Conservation (phyloP, 2,797 vertebrate genomes). For the Acropternis orthonyx region DNA sequence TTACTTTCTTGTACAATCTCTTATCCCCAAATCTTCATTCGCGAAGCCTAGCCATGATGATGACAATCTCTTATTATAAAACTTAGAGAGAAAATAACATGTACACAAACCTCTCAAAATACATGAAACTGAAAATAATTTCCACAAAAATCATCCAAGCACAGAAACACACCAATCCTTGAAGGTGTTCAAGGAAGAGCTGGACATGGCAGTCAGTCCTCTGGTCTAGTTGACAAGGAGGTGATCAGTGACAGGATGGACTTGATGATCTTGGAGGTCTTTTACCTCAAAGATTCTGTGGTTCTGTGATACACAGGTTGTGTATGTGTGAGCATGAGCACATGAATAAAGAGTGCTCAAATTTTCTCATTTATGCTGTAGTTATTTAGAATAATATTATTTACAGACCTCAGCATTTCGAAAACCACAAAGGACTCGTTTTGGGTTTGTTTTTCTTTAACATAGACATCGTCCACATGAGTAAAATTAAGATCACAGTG, state of each 20-base stretch:
- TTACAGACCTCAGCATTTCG: neutral
- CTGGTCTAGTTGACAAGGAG: neutral
- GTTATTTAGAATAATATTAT: neutral
- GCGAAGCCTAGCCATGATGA: too few species aligned
- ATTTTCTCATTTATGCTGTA: neutral
- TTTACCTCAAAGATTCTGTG: neutral
- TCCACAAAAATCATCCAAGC: neutral
- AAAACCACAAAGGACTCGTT: neutral
- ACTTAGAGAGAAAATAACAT: neutral
- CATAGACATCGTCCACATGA: neutral
- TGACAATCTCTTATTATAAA: too few species aligned
- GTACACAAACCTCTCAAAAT: neutral
- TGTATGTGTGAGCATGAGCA: accelerated
- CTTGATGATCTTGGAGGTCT: neutral
- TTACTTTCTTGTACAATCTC: neutral
- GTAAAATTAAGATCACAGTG: neutral
- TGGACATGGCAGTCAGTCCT: neutral
- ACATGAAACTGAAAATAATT: neutral
- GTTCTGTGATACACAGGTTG: neutral
- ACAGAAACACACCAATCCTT: neutral
- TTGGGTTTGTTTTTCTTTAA: neutral
- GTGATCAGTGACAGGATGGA: neutral
- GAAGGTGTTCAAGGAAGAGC: neutral
- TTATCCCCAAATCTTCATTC: too few species aligned
- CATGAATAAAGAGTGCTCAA: neutral